A percentile compares a stretch with the other conserved stretches of the same genome.
Conservation (phyloP, 2,888 invertebrate species). For the Polydesmus complanatus region DNA sequence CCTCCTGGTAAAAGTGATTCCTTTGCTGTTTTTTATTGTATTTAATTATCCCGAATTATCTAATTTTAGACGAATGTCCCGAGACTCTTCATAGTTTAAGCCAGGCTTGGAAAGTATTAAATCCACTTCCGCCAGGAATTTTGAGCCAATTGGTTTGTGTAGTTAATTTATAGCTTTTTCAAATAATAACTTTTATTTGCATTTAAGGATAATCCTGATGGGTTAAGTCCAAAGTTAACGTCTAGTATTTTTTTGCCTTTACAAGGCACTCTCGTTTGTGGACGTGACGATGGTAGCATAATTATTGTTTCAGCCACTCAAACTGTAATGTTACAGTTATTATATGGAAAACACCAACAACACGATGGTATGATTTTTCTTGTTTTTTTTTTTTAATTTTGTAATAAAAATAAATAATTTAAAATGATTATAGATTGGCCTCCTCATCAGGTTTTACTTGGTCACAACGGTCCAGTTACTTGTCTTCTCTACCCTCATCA, state of each 20-base stretch:
- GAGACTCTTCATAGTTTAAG: conserved; percentile 66
- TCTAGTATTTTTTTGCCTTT: conserved; percentile 87
- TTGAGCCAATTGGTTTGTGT: conserved; percentile 68
- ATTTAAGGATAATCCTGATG: conserved; percentile 18
- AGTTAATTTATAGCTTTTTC: too few relatives aligned
- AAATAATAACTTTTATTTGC: background rate
- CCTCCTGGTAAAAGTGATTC: conserved; percentile 32
- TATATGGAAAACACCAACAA: conserved; percentile 73
- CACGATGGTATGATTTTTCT: conserved; percentile 45
- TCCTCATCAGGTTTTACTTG: conserved; percentile 68
- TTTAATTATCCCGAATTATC: conserved; percentile 3
- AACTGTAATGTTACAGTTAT: conserved; percentile 79
- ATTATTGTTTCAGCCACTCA: conserved; percentile 91
- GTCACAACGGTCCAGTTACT: conserved; percentile 87
- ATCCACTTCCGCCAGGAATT: conserved; percentile 77
- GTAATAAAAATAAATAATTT: background rate
- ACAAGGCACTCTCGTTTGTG: conserved; percentile 85
- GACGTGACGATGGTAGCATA: conserved; percentile 88
- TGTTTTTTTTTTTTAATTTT: conserved; percentile 7
- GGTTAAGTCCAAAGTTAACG: conserved; percentile 53
- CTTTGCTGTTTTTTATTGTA: background rate
- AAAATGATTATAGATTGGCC: conserved; percentile 75
- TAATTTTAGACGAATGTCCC: conserved; percentile 49
- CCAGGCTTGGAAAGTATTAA: conserved; percentile 75
- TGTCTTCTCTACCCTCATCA: conserved; percentile 90